phyloP scores from a whole-genome alignment of 2,113 vertebrate species.

The Etheostoma cragini region DNA sequence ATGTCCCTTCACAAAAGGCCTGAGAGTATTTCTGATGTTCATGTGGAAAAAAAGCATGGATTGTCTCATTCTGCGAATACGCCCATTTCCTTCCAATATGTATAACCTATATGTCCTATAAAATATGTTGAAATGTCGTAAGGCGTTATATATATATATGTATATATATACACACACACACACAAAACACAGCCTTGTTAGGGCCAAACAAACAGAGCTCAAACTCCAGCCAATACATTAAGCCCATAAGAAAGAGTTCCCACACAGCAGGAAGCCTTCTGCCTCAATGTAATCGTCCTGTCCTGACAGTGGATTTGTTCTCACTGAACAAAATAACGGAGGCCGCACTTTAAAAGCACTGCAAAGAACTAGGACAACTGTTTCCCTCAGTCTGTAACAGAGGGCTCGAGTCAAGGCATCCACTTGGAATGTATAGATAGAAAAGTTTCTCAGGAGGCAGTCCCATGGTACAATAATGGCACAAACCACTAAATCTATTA shows the following conservation, averaged over 20 bases:
- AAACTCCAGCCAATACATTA: constrained; percentile 46
- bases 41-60: constrained; percentile 72
- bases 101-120: constrained; percentile 51
- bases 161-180: constrained; percentile 43
- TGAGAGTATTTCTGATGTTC: constrained; percentile 75
- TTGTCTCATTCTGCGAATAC: constrained; percentile 79
- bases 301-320: constrained; percentile 27
- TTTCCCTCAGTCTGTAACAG: constrained; percentile 52
- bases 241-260: constrained; percentile 40
- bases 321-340: constrained; percentile 34
- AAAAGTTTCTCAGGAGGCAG: constrained; percentile 78
- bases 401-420: constrained; percentile 79
- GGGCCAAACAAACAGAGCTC: constrained; percentile 47
- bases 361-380: constrained; percentile 37
- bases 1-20: constrained; percentile 79
- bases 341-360: constrained; percentile 32
- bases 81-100: constrained; percentile 55
- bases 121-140: constrained; percentile 74
- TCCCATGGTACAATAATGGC: constrained; percentile 65
- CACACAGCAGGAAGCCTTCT: constrained; percentile 51
- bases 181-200: constrained; percentile 63
- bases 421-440: constrained; percentile 84
- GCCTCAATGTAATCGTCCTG: constrained; percentile 37
- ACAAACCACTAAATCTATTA: constrained; percentile 45
- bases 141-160: constrained; percentile 66